Percentiles rank a stretch among this genome's conserved stretches.
Conservation (phyloP, 2,888 invertebrate species). For the Cistogaster globosa region DNA sequence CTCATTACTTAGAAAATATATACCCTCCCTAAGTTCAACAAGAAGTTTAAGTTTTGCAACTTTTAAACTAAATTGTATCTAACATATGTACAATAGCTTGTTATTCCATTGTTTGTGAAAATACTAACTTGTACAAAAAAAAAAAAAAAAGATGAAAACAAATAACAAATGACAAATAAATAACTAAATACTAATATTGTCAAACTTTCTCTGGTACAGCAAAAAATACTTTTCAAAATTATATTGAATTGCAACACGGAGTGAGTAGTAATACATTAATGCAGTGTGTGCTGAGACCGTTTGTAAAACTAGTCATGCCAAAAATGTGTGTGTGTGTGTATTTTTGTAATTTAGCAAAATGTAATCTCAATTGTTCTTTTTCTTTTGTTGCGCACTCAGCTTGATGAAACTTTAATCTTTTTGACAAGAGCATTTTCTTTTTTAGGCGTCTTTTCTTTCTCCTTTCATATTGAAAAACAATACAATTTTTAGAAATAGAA, state of each 20-base stretch:
- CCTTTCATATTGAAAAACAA: too few relatives aligned
- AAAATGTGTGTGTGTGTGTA: not conserved
- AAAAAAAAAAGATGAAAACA: not conserved
- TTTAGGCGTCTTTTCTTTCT: not conserved
- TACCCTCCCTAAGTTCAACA: constrained; percentile 43
- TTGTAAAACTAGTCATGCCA: not conserved
- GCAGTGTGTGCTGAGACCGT: not conserved
- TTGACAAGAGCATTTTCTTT: not conserved
- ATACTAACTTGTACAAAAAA: constrained; percentile 3
- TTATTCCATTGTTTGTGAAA: constrained; percentile 42
- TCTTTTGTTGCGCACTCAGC: not conserved
- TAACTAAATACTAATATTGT: constrained; percentile 56
- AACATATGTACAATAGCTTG: constrained; percentile 37
- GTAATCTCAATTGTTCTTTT: constrained; percentile 61
- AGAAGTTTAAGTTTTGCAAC: constrained; percentile 45
- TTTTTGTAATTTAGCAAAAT: constrained; percentile 50
- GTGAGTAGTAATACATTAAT: too few relatives aligned
- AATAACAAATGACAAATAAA: constrained; percentile 38
- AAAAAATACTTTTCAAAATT: constrained; percentile 6
- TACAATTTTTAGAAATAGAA: too few relatives aligned
- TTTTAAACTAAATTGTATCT: constrained; percentile 61
- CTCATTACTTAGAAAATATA: constrained; percentile 63
- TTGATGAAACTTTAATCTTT: constrained; percentile 41
- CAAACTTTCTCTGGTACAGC: constrained; percentile 24
- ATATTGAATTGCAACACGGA: constrained; percentile 9